phyloP scores from a whole-genome alignment of 2,888 invertebrate genomes.

The Monopis laevigella region DNA sequence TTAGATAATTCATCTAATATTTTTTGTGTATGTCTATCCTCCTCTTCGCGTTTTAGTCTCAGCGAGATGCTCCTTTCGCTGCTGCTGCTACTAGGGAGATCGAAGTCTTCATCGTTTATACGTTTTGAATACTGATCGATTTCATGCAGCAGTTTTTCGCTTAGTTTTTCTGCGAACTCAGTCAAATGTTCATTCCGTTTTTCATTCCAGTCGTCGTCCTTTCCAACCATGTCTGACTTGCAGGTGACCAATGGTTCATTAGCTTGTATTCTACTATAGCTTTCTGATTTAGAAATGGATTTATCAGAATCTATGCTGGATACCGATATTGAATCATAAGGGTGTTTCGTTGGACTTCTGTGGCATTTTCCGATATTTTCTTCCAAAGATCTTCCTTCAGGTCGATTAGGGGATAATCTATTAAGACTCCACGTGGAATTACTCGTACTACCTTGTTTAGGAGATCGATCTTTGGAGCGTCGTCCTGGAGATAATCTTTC shows the following conservation, averaged over 20 bases:
- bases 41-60: slow-evolving; percentile 55
- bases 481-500: slow-evolving; percentile 59
- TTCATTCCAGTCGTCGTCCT: slow-evolving; percentile 69
- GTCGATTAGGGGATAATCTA: slow-evolving; percentile 55
- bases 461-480: slow-evolving; percentile 59
- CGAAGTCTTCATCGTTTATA: slow-evolving; percentile 62
- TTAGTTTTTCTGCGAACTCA: slow-evolving; percentile 84
- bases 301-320: slow-evolving; percentile 63
- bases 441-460: slow-evolving; percentile 57
- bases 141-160: slow-evolving; percentile 81
- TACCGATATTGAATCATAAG: slow-evolving; percentile 58
- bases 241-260: slow-evolving; percentile 61
- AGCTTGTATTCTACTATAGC: slow-evolving; percentile 57
- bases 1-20: slow-evolving; percentile 56
- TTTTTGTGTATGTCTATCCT: slow-evolving; percentile 57
- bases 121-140: slow-evolving; percentile 72
- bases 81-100: slow-evolving; percentile 58
- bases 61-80: slow-evolving; percentile 62
- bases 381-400: slow-evolving; percentile 57
- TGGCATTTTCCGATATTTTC: slow-evolving; percentile 55
- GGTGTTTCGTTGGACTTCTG: slow-evolving; percentile 54
- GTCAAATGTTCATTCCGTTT: slow-evolving; percentile 76
- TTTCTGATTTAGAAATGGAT: slow-evolving; percentile 61
- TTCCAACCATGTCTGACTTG: slow-evolving; percentile 56
- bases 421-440: slow-evolving; percentile 64